Evolutionary conservation across 2,797 vertebrate genomes (phyloP).

Genomic region (Manis javanica): DNA sequence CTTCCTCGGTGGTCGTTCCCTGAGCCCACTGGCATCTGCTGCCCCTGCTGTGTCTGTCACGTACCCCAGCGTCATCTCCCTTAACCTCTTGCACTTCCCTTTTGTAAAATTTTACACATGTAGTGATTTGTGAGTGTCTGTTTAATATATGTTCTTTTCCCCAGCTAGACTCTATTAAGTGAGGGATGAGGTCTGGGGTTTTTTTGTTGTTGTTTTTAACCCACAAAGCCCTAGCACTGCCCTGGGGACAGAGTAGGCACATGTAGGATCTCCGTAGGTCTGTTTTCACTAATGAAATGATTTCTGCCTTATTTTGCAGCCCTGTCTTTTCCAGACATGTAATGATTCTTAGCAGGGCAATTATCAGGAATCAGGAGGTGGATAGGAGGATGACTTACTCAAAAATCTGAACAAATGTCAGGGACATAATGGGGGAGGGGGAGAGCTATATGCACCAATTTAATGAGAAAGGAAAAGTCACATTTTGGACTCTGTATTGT

Average conservation of each 20-base stretch:
- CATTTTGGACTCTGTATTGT: neutral
- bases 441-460: neutral
- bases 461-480: neutral
- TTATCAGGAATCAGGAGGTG: neutral
- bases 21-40: fast-evolving
- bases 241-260: neutral
- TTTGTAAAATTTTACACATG: neutral
- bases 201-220: neutral
- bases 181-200: neutral
- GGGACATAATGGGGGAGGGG: neutral
- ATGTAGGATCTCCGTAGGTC: neutral
- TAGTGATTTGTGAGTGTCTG: neutral
- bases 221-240: neutral
- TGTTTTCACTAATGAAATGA: neutral
- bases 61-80: neutral
- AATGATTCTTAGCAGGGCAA: neutral
- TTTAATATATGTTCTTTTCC: neutral
- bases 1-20: neutral
- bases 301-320: neutral
- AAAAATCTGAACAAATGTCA: neutral
- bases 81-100: neutral
- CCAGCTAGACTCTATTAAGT: neutral
- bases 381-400: neutral
- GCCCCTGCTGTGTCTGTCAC: too few relatives aligned
- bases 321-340: neutral